Evolutionary conservation across 2,113 vertebrate species (phyloP), one percentile per base, ranked within the genome.

Genomic region (Indicator maculatus): DNA sequence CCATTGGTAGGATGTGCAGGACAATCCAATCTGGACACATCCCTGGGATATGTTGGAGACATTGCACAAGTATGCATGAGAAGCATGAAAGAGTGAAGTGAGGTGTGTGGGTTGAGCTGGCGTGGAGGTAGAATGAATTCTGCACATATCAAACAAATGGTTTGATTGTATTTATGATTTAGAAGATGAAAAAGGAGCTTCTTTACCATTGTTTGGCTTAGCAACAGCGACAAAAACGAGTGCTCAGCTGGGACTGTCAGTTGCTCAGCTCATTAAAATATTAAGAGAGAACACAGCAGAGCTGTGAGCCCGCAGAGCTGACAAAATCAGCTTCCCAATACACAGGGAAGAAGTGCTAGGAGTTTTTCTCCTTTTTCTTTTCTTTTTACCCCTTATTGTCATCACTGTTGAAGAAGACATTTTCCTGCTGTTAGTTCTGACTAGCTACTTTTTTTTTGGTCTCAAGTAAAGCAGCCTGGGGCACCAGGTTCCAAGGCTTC

Each of bases 211-310:
- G 52, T 93, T 95, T 96, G 95, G 89, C 95, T 97, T 96, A 93
- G 95, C 95, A 97, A 96, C 93, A 96, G 91, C 80, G 97, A 93
- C 71, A 96, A 96, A 97, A 71, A 80, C 13, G 36, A 85, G 78
- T 88, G 77, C 84, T 97, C 83, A 94, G 41, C 71, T 90, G 88
- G 81, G 85, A 96, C 75, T 97, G 81, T 95, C 95, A 92, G 64
- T 92, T 95, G 89, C 75, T 97, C 79, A 96, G 82, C 93, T 97
- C 90, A 95, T 96, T 96, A 97, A 97, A 98, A 96, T 95, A 97
- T 97, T 98, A 96, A 93, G 80, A 96, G 41, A 92, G 86, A 95
- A 95, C 67, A 70, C 39, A 89, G 52, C 81, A 86, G 38, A 85
- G 69, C 33, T 52, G 83, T 78, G 83, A 97, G 71, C 69, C 83